phyloP scores from a whole-genome alignment of 2,113 vertebrate genomes.

The Spea multiplicata region DNA sequence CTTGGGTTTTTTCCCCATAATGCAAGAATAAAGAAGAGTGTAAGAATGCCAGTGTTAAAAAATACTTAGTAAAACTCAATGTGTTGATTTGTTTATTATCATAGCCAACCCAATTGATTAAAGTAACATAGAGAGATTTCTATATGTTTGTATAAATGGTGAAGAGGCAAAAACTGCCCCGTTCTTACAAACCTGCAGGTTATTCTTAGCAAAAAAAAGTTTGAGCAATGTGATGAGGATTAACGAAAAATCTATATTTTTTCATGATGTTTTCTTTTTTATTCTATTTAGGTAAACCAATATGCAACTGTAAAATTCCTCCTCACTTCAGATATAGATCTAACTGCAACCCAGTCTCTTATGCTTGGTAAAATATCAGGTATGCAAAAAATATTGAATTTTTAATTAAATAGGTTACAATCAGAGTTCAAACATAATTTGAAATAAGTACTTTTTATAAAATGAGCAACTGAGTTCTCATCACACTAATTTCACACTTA shows the following conservation, averaged over 20 bases:
- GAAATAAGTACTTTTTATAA: conserved; percentile 43
- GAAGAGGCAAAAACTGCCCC: too few species aligned
- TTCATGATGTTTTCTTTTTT: conserved; percentile 22
- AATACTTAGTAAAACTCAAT: too few species aligned
- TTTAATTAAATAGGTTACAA: conserved; percentile 51
- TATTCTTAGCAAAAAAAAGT: too few species aligned
- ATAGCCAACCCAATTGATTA: too few species aligned
- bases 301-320: conserved; percentile 72
- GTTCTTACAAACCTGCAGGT: too few species aligned
- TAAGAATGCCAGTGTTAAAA: too few species aligned
- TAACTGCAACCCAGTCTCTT: conserved; percentile 78
- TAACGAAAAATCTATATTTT: conserved; percentile 11
- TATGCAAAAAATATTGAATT: conserved; percentile 58
- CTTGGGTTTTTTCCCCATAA: too few species aligned
- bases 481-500: conserved; percentile 49
- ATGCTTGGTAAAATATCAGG: conserved; percentile 79
- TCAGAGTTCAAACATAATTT: conserved; percentile 45
- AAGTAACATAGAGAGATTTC: too few species aligned
- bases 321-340: conserved; percentile 78
- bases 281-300: conserved; percentile 74
- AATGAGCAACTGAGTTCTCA: conserved; percentile 44
- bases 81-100: too few species aligned
- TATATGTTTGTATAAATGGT: too few species aligned
- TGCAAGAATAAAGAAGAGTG: too few species aligned
- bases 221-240: too few species aligned